phyloP scores from a whole-genome alignment of 2,113 vertebrate species.

The Daphoenositta chrysoptera region DNA sequence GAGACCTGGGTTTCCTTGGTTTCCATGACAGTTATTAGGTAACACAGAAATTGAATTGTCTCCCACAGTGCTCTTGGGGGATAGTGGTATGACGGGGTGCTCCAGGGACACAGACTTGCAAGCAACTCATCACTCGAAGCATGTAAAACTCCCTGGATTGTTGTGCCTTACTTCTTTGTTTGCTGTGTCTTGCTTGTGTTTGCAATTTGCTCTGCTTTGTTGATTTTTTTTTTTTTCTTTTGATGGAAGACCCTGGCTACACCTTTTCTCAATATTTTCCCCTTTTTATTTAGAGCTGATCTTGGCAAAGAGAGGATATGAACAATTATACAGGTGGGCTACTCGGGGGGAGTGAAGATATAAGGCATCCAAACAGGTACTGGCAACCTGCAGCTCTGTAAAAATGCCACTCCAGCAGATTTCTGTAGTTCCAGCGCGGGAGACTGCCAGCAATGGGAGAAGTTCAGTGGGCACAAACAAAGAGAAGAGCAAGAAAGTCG shows the following conservation, averaged over 20 bases:
- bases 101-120: slow-evolving; percentile 50
- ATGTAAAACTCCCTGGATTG: slow-evolving; percentile 35
- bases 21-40: slow-evolving; percentile 82
- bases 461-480: slow-evolving; percentile 79
- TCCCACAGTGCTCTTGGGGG: slow-evolving; percentile 65
- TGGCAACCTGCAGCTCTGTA: slow-evolving; percentile 67
- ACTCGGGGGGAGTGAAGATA: slow-evolving; percentile 70
- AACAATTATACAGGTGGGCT: slow-evolving; percentile 75
- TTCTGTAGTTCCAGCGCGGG: slow-evolving; percentile 85
- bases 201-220: slow-evolving; percentile 12
- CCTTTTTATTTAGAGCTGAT: slow-evolving; percentile 72
- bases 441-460: slow-evolving; percentile 79
- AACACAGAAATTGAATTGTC: slow-evolving; percentile 73
- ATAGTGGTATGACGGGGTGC: slow-evolving; percentile 13
- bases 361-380: slow-evolving; percentile 68
- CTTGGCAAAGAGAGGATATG: slow-evolving; percentile 77
- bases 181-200: neutral
- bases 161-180: slow-evolving; percentile 16
- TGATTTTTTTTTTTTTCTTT: neutral
- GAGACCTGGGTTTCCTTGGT: slow-evolving; percentile 73
- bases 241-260: slow-evolving; percentile 21
- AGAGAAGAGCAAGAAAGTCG: slow-evolving; percentile 83
- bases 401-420: slow-evolving; percentile 92
- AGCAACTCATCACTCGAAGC: slow-evolving; percentile 40
- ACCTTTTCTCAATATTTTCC: slow-evolving; percentile 64